A percentile compares a stretch with the other conserved stretches of the same genome.
phyloP scores from a whole-genome alignment of 2,797 vertebrate genomes.

The Anableps anableps region DNA sequence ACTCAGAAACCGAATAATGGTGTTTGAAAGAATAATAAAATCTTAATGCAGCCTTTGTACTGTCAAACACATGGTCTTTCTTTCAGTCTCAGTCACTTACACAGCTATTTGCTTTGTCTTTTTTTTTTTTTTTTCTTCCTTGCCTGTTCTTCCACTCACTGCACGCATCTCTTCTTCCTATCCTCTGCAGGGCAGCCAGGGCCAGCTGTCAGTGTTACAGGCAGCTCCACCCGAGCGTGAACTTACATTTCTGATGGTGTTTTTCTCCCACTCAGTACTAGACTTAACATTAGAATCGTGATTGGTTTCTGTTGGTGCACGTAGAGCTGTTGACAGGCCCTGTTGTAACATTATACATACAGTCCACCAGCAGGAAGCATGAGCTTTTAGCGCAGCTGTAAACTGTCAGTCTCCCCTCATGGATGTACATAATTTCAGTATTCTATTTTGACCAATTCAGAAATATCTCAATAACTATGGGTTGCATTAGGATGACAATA shows the following conservation, averaged over 20 bases:
- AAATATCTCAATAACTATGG: conserved; percentile 1
- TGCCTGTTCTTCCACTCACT: conserved; percentile 34
- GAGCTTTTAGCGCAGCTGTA: conserved; percentile 31
- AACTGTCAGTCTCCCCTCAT: conserved; percentile 13
- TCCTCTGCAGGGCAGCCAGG: conserved; percentile 44
- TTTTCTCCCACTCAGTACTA: conserved; percentile 38
- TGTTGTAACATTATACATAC: conserved; percentile 52
- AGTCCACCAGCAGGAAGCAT: conserved; percentile 43
- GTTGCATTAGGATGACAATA: background rate
- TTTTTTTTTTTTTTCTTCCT: conserved; percentile 22
- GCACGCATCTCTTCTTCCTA: conserved; percentile 29
- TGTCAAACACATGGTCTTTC: conserved; percentile 36
- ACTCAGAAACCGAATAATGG: conserved; percentile 55
- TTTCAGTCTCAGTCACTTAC: conserved; percentile 11
- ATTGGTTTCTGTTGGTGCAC: conserved; percentile 51
- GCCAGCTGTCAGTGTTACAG: conserved; percentile 46
- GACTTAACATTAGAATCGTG: conserved; percentile 44
- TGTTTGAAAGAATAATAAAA: conserved; percentile 61
- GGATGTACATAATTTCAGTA: conserved; percentile 1
- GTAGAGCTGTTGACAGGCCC: conserved; percentile 56
- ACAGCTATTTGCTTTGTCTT: conserved; percentile 24
- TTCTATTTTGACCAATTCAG: background rate
- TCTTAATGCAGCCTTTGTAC: conserved; percentile 54
- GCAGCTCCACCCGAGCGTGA: conserved; percentile 46
- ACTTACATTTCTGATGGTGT: conserved; percentile 52